Conservation (phyloP, 2,113 vertebrate genomes). For the Paralichthys olivaceus region DNA sequence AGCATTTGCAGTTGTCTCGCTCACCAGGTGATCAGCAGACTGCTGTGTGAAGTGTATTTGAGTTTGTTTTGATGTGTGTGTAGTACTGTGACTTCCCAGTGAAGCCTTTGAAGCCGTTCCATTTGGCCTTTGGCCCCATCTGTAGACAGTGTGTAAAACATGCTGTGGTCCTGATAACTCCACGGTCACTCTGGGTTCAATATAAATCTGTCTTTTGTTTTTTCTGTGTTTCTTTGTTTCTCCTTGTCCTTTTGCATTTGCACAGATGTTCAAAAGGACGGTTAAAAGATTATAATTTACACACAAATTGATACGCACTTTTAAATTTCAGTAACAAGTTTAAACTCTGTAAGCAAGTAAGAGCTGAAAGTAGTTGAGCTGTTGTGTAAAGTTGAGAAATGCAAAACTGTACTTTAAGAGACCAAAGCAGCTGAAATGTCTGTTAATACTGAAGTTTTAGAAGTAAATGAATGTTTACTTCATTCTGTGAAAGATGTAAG, state of each 20-base stretch:
- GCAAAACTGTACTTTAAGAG: too few species aligned
- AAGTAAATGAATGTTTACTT: too few species aligned
- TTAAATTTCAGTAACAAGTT: background rate
- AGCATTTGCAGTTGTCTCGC: constrained; percentile 9
- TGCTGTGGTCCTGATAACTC: constrained; percentile 16
- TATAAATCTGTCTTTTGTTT: constrained; percentile 21
- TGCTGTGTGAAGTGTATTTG: constrained; percentile 16
- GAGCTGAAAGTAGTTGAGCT: too few species aligned
- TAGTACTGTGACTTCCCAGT: constrained; percentile 21
- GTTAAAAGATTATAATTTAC: background rate
- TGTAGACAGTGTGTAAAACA: constrained; percentile 45
- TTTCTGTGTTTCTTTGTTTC: background rate
- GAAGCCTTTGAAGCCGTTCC: constrained; percentile 45
- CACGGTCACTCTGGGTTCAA: constrained; percentile 20
- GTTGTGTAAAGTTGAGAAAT: too few species aligned
- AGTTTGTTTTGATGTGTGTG: constrained; percentile 25
- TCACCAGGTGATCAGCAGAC: constrained; percentile 31
- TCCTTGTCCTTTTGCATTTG: background rate
- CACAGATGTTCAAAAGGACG: background rate
- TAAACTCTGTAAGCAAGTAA: background rate
- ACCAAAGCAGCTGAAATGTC: too few species aligned
- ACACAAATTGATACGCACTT: too few species aligned
- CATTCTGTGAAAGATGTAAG: too few species aligned
- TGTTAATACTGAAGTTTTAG: too few species aligned
- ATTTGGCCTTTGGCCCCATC: constrained; percentile 36